Evolutionary conservation across 2,888 invertebrate genomes (phyloP).

Genomic region (Pheosia gnoma): DNA sequence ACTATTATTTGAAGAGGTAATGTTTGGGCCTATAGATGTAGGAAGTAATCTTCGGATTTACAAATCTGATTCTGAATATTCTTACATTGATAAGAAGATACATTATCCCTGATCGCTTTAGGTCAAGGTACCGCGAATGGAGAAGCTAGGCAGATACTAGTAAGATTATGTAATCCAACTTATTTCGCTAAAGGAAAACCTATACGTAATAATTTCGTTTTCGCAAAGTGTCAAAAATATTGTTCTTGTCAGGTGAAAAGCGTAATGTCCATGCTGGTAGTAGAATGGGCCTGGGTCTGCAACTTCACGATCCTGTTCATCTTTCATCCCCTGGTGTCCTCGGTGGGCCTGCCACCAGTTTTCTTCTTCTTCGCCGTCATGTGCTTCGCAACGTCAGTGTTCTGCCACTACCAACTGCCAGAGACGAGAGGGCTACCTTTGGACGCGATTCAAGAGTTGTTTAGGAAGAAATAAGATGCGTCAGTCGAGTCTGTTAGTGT

Average conservation of each 20-base stretch:
- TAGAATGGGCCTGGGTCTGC: conserved; percentile 61
- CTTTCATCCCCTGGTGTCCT: conserved; percentile 51
- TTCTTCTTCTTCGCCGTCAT: conserved; percentile 58
- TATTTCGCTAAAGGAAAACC: too few relatives aligned
- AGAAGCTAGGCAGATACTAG: too few relatives aligned
- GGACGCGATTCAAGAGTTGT: conserved; percentile 54
- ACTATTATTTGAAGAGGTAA: too few relatives aligned
- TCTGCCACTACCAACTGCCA: conserved; percentile 47
- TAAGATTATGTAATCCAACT: too few relatives aligned
- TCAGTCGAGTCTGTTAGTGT: background rate
- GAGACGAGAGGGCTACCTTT: conserved; percentile 63
- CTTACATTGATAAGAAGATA: too few relatives aligned
- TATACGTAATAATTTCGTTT: too few relatives aligned
- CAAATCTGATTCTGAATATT: too few relatives aligned
- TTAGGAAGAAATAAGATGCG: conserved; percentile 28
- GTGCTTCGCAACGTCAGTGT: conserved; percentile 46
- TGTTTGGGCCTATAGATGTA: too few relatives aligned
- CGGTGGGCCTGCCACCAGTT: conserved; percentile 51
- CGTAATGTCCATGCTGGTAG: conserved; percentile 51
- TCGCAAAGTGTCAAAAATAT: background rate
- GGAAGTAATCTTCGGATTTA: too few relatives aligned
- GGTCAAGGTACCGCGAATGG: too few relatives aligned
- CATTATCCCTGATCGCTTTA: too few relatives aligned
- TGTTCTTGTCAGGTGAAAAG: conserved; percentile 53
- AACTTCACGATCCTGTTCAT: conserved; percentile 56